A percentile compares a stretch with the other conserved stretches of the same genome.
Evolutionary conservation across 1,140 invertebrate genomes (phyloP).

Genomic region (Metopolophium dirhodum): DNA sequence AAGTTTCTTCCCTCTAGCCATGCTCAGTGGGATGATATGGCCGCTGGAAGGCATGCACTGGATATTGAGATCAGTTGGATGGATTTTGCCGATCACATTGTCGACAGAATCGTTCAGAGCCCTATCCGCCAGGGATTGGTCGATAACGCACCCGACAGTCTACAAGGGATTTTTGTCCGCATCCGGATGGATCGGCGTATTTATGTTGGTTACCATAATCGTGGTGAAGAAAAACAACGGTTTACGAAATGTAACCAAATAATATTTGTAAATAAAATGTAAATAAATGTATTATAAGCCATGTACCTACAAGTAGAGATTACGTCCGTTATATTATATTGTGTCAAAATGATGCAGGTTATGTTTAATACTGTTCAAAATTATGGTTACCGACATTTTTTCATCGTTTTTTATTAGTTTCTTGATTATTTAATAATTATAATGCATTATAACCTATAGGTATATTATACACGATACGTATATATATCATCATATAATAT

Average conservation of each 20-base stretch:
- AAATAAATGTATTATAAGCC: constrained; percentile 27
- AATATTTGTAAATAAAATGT: constrained; percentile 43
- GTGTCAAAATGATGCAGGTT: neutral
- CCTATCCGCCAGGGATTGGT: constrained; percentile 69
- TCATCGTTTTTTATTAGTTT: neutral
- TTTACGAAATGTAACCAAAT: constrained; percentile 56
- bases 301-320: neutral
- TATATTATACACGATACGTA: neutral
- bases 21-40: constrained; percentile 62
- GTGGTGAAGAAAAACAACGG: constrained; percentile 60
- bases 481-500: neutral
- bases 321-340: neutral
- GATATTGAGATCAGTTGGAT: constrained; percentile 66
- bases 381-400: neutral
- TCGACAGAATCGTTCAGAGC: constrained; percentile 69
- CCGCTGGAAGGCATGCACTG: constrained; percentile 66
- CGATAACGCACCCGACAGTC: constrained; percentile 66
- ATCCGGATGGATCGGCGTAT: constrained; percentile 66
- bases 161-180: constrained; percentile 68
- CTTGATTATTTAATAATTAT: constrained; percentile 33
- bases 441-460: neutral
- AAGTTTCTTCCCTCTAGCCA: constrained; percentile 62
- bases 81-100: constrained; percentile 69
- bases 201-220: constrained; percentile 62
- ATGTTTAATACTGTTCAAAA: neutral